Base-by-base conservation (phyloP, 2,797 vertebrate genomes). In the Rhabdophis nuchalis region DNA sequence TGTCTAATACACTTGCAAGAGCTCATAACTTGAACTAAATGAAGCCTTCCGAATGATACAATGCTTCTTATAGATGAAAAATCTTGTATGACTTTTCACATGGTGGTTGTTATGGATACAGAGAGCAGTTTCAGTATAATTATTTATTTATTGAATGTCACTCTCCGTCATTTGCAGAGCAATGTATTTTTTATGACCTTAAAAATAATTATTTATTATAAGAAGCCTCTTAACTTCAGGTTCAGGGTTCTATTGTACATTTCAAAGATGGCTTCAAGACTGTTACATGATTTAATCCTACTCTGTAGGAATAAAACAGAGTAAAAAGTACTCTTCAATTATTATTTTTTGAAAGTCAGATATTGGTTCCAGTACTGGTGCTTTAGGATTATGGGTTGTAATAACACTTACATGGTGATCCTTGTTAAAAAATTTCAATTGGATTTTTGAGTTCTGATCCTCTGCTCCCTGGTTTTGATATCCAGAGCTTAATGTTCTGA, bases 251-350 rank as follows among this genome's bases (percentile, higher is more conserved):
- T 36, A 95, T 96, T 86, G 86, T 95, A 91, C 90, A 95, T 94
- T 93, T 93, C 92, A 95, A 95, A 96, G 95, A 95, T 95, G 96
- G 90, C 86, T 95, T 97, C 96, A 96, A 96, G 85, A 90, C 96
- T 95, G 94, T 94, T 54, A 10, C 93, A 93, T 93, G 94, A 91
- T 57, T 96, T 94, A 95, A 96, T 41, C 86, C 93, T 46, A 56
- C 92, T 95, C 93, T 95, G 90, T 93, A 93, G 87, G 86, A 87
- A 87, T 87, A 87, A 57, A 87, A 87, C 25, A 29, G 56, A 46
- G 2, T 32, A 41, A 93, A 95, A 94, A 86, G 93, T 94, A 77
- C 95, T 95, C 95, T 91, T 96, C 94, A 89, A 91, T 94, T 50
- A 91, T 94, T 50, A 88, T 94, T 52, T 89, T 95, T 36, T 2